Evolutionary conservation across 92 coral and sea anemone species (phyloP).

Genomic region (Hydrozoanthus gracilis): DNA sequence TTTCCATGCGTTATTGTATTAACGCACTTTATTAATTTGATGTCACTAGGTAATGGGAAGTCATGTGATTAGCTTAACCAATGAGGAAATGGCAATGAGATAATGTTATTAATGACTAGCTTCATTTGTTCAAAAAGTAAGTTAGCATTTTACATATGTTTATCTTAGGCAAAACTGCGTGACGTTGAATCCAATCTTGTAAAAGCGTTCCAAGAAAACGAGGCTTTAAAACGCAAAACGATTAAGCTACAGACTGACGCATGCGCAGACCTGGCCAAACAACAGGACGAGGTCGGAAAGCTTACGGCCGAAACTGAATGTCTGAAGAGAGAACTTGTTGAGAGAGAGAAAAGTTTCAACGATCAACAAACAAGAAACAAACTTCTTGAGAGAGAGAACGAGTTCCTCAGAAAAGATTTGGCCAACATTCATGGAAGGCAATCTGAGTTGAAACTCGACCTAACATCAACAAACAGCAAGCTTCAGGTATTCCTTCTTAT

Average conservation of each 20-base stretch:
- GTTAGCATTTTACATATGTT: not conserved
- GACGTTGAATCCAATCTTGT: constrained; percentile 65
- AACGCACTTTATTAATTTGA: no score
- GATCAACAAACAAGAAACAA: constrained; percentile 64
- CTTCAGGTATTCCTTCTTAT: constrained; percentile 46
- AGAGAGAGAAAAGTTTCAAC: constrained; percentile 62
- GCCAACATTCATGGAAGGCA: constrained; percentile 75
- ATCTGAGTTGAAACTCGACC: constrained; percentile 85
- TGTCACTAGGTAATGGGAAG: no score
- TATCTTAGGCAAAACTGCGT: constrained; percentile 48
- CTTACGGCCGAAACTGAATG: constrained; percentile 70
- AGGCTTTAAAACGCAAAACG: constrained; percentile 74
- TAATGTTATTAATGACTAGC: no score
- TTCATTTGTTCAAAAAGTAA: not conserved
- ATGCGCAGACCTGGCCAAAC: constrained; percentile 78
- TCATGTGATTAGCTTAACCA: no score
- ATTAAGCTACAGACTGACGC: constrained; percentile 80
- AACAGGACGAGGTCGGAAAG: constrained; percentile 75
- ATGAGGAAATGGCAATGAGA: no score
- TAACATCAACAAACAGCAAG: constrained; percentile 81
- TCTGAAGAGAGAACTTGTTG: constrained; percentile 66
- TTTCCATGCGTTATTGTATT: no score
- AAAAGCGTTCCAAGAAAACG: constrained; percentile 79
- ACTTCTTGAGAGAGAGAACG: constrained; percentile 85
- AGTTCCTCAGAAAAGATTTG: constrained; percentile 85